Conservation (phyloP, 2,888 invertebrate genomes). For the Thyatira batis region DNA sequence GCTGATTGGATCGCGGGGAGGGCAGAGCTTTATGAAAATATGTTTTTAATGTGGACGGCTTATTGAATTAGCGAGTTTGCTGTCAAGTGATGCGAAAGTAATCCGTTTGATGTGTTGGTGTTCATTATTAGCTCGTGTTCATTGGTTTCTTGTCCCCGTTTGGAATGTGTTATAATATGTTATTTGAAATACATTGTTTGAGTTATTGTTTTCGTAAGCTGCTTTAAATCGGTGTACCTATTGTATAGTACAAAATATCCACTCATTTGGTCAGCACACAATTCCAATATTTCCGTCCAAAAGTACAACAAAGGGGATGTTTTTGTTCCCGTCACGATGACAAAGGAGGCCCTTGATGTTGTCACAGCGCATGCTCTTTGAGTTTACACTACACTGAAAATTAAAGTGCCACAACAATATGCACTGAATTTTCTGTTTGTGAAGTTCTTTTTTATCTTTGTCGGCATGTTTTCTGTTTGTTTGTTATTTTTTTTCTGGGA, state of each 20-base stretch:
- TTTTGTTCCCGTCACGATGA: slow-evolving; percentile 61
- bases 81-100: slow-evolving; percentile 66
- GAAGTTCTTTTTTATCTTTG: slow-evolving; percentile 66
- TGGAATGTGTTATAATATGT: slow-evolving; percentile 16
- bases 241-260: slow-evolving; percentile 32
- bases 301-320: slow-evolving; percentile 59
- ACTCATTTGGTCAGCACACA: slow-evolving; percentile 62
- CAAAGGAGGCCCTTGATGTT: slow-evolving; percentile 63
- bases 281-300: slow-evolving; percentile 52
- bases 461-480: slow-evolving; percentile 61
- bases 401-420: slow-evolving; percentile 74
- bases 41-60: slow-evolving; percentile 80
- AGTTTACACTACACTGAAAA: slow-evolving; percentile 80
- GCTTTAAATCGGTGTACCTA: slow-evolving; percentile 16
- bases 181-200: slow-evolving; percentile 15
- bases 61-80: slow-evolving; percentile 76
- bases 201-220: slow-evolving; percentile 18
- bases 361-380: slow-evolving; percentile 71
- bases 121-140: slow-evolving; percentile 57
- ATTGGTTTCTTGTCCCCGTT: slow-evolving; percentile 45
- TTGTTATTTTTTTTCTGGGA: slow-evolving; percentile 53
- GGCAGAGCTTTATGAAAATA: slow-evolving; percentile 74
- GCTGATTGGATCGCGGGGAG: slow-evolving; percentile 75
- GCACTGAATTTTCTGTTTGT: slow-evolving; percentile 64
- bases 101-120: slow-evolving; percentile 61